Percentiles rank a stretch among this genome's conserved stretches.
phyloP scores from a whole-genome alignment of 1,140 invertebrate species.

The Homarus americanus region DNA sequence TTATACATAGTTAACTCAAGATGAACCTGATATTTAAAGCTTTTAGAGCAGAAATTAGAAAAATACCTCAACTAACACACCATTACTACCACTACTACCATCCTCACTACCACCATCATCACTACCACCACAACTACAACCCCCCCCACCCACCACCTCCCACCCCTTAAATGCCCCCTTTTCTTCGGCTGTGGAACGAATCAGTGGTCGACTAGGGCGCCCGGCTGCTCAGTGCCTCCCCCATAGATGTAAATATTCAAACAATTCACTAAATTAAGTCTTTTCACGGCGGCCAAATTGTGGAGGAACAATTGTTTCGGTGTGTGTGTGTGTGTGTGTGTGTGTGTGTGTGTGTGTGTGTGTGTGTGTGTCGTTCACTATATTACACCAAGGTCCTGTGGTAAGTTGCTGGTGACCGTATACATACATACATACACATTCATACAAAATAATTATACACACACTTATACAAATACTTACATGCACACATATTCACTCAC shows the following conservation, averaged over 20 bases:
- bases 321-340: background rate
- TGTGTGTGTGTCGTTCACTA: background rate
- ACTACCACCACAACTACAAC: too few relatives aligned
- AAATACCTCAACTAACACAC: too few relatives aligned
- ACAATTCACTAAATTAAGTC: slow-evolving; percentile 8
- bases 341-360: slow-evolving; percentile 38
- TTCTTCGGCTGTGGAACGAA: background rate
- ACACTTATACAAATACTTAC: background rate
- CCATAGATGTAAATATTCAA: slow-evolving; percentile 1
- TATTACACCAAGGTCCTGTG: too few relatives aligned
- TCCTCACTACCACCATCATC: too few relatives aligned
- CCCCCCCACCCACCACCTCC: too few relatives aligned
- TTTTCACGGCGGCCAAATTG: slow-evolving; percentile 8
- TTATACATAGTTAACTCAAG: too few relatives aligned
- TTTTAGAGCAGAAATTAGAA: too few relatives aligned
- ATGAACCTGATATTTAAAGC: too few relatives aligned
- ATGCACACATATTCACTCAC: background rate
- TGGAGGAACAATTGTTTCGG: background rate
- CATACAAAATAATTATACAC: background rate
- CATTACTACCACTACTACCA: too few relatives aligned
- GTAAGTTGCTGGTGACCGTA: too few relatives aligned
- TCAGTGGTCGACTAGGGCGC: background rate
- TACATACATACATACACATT: too few relatives aligned
- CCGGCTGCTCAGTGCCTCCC: background rate
- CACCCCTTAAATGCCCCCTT: background rate